Base-by-base conservation (phyloP, 92 coral and sea anemone genomes). In the Zoanthus solanderi region DNA sequence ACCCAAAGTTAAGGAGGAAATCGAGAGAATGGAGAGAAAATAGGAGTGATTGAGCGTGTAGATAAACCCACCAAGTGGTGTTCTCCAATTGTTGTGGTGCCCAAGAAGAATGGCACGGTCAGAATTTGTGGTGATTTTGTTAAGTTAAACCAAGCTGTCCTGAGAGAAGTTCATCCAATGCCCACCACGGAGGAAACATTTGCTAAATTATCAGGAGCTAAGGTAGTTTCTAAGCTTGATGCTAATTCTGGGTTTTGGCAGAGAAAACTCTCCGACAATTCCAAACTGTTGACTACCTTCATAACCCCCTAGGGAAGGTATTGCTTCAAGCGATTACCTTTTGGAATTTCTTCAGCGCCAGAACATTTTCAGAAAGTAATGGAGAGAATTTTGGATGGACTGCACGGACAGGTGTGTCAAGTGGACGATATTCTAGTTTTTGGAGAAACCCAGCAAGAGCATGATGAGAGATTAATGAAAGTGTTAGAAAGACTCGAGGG, bases 341-440 rank as follows among this genome's bases (percentile, higher is more conserved):
- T 37, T 37, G 42, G 42, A 37, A 37, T 37, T 37, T 37, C 42
- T 2, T 75, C 89, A 6, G 88, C 83, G 7, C 88, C 88, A 45
- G 75, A 88, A 75, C 83, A 88, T 61, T 88, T 88, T 66, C 91
- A 83, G 74, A 81, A 56, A 60, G 52, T 48, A 71, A 88, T 88
- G 91, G 83, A 71, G 79, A 14, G 75, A 54, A 58, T 88, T 58
- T 82, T 88, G 30, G 89, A 72, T 14, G 83, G 82, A 61, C 72
- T 81, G 34, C 42, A 16, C 12, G 89, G 91, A 7, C n/a, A 23
- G 32, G 90, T 77, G 53, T 94, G 92, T 79, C 96, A 94, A 67
- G 90, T 94, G 47, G 92, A 92, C 46, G 93, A 94, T 46, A 89
- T 92, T 68, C 75, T 94, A 23, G 94, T 94, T 31, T 88, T 72